phyloP scores from a whole-genome alignment of 2,888 invertebrate species.

The Druceiella hillmani region DNA sequence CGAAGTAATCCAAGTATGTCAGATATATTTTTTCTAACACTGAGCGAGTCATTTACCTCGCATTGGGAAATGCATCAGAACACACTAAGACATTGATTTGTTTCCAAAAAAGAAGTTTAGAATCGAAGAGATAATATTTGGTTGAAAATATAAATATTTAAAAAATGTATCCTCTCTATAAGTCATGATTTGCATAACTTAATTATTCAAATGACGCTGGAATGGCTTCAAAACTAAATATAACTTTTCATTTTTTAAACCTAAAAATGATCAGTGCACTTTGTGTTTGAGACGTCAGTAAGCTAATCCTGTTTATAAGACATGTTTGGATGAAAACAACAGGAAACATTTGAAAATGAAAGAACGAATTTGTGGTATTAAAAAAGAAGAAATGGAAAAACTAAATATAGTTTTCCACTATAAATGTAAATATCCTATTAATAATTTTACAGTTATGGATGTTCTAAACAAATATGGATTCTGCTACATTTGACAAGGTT shows the following conservation, averaged over 20 bases:
- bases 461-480: slow-evolving; percentile 14
- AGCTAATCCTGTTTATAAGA: slow-evolving; percentile 15
- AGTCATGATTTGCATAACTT: slow-evolving; percentile 13
- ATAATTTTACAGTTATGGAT: slow-evolving; percentile 25
- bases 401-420: slow-evolving; percentile 19
- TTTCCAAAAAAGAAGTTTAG: slow-evolving; percentile 11
- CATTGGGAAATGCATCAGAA: slow-evolving; percentile 14
- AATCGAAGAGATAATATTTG: slow-evolving; percentile 13
- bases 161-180: slow-evolving; percentile 21
- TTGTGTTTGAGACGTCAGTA: slow-evolving; percentile 15
- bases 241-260: slow-evolving; percentile 25
- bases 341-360: slow-evolving; percentile 22
- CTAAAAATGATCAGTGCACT: slow-evolving; percentile 23
- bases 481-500: slow-evolving; percentile 22
- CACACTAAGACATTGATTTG: slow-evolving; percentile 13
- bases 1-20: too few species aligned
- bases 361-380: slow-evolving; percentile 19
- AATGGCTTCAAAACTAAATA: slow-evolving; percentile 21
- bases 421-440: slow-evolving; percentile 21
- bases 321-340: slow-evolving; percentile 15
- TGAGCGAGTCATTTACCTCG: too few species aligned
- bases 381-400: slow-evolving; percentile 23
- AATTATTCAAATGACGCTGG: slow-evolving; percentile 8
- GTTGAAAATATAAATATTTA: slow-evolving; percentile 18
- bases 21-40: too few species aligned